Evolutionary conservation across 1,140 invertebrate species (phyloP).

Genomic region (Drosophila serrata): DNA sequence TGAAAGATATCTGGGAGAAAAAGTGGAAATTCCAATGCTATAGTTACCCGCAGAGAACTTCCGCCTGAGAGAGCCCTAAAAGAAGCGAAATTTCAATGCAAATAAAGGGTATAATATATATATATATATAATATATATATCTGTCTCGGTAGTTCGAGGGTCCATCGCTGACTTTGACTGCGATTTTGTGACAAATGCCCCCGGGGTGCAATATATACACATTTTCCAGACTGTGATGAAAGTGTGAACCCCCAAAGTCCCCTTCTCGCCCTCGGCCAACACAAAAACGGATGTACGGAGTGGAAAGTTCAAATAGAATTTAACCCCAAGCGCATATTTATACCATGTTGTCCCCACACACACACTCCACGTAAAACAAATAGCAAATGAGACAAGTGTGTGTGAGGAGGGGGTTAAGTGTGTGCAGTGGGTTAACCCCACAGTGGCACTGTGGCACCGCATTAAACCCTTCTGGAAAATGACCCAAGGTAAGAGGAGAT

Average conservation of each 20-base stretch:
- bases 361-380: slow-evolving; percentile 54
- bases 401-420: slow-evolving; percentile 16
- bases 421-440: slow-evolving; percentile 11
- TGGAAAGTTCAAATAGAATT: slow-evolving; percentile 77
- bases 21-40: slow-evolving; percentile 48
- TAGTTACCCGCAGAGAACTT: slow-evolving; percentile 30
- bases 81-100: slow-evolving; percentile 43
- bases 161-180: slow-evolving; percentile 50
- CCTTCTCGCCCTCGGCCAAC: slow-evolving; percentile 37
- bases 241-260: slow-evolving; percentile 71
- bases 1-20: slow-evolving; percentile 45
- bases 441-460: slow-evolving; percentile 5
- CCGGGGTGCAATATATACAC: slow-evolving; percentile 78
- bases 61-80: slow-evolving; percentile 40
- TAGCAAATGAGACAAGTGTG: slow-evolving; percentile 49
- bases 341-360: slow-evolving; percentile 42
- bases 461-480: slow-evolving; percentile 62
- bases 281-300: slow-evolving; percentile 44
- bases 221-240: slow-evolving; percentile 69
- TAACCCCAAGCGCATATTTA: slow-evolving; percentile 79
- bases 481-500: slow-evolving; percentile 78
- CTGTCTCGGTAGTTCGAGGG: slow-evolving; percentile 11
- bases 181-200: slow-evolving; percentile 67
- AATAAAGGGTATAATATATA: slow-evolving; percentile 15
- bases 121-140: background rate